Evolutionary conservation across 2,113 vertebrate genomes (phyloP).

Genomic region (Psilopsiagon aymara): DNA sequence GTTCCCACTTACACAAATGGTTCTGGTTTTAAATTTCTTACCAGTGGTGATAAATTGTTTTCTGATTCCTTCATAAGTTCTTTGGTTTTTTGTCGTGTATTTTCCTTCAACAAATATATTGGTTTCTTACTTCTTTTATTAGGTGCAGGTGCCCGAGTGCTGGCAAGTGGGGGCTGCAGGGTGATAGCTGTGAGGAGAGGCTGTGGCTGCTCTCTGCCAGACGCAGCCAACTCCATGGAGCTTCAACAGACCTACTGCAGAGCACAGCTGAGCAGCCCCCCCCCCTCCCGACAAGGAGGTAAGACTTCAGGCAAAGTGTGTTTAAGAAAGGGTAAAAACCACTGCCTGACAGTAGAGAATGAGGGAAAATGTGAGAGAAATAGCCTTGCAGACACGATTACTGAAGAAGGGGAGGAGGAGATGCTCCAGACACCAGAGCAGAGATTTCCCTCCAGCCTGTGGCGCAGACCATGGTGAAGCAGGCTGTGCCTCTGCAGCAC

Average conservation of each 20-base stretch:
- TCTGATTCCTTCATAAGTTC: not conserved
- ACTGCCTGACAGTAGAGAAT: not conserved
- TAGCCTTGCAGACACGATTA: not conserved
- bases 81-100: not conserved
- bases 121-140: not conserved
- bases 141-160: accelerated
- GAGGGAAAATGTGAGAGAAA: not conserved
- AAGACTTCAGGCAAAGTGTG: accelerated
- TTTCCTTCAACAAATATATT: not conserved
- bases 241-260: accelerated
- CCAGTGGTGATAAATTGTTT: not conserved
- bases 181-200: not conserved
- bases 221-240: accelerated
- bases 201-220: accelerated
- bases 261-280: accelerated
- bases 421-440: not conserved
- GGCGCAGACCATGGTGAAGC: not conserved
- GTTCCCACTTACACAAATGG: not conserved
- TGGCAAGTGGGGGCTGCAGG: not conserved
- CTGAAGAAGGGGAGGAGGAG: not conserved
- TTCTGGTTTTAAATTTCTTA: not conserved
- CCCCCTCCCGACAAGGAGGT: no score
- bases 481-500: not conserved
- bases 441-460: not conserved
- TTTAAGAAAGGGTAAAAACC: not conserved